Base-by-base conservation (phyloP, 1,140 invertebrate genomes). In the Cepaea nemoralis region DNA sequence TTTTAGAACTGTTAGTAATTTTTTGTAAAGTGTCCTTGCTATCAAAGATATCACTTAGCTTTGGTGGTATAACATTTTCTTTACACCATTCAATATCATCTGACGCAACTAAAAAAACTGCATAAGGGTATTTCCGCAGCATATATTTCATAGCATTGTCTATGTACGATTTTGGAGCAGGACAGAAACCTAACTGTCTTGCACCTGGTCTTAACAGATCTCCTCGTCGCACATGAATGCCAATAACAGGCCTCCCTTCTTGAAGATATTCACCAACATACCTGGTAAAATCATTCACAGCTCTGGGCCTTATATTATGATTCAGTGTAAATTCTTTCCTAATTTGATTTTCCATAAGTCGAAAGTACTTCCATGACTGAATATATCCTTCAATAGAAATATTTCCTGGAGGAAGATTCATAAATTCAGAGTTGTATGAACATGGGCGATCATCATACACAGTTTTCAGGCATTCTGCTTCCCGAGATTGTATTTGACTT, bases 351-450 rank as follows among this genome's bases (percentile, higher is more conserved):
- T 80, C 77, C 12, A 80, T 37, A 39, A 71, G 35, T 24, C 31
- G 2, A 27, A 80, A 80, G 50, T 80, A 80, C 42, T 80, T 80
- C 77, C 77, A 80, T 8, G 77, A 80, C 66, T 80, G 77, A 33
- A 80, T 31, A 27, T 80, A 80, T 22, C 77, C 77, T 12, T 80
- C 67, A 71, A 80, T 70, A 19, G 77, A 31, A 31, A 80, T 50
- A 35, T 80, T 80, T 14, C 66, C 66, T 27, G 42, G 27, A 39
- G 77, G 77, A 24, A 80, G 31, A 48, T 80, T 70, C 37, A 70
- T 70, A 10, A 80, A 48, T n/a, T 45, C 0, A 48, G 66, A n/a
- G 39, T 45, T 80, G 67, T 80, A 80, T n/a, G 77, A n/a, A 35
- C 66, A 70, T 27, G 66, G 77, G 5, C 3, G 6, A 24, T 70